phyloP scores from a whole-genome alignment of 2,888 invertebrate species.

The Pheosia tremula region DNA sequence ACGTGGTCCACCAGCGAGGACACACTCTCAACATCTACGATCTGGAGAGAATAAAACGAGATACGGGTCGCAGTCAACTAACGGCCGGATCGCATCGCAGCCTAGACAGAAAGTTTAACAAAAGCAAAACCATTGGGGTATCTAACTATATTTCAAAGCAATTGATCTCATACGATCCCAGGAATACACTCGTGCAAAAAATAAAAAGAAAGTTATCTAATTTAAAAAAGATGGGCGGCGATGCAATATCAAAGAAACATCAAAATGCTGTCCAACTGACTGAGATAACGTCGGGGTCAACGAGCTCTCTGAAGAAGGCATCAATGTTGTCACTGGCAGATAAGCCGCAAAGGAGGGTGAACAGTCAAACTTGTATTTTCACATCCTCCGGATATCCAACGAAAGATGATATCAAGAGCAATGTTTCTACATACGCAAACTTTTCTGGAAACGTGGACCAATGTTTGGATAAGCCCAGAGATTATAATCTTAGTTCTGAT shows the following conservation, averaged over 20 bases:
- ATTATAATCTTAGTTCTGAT: slow-evolving; percentile 61
- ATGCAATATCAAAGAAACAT: slow-evolving; percentile 76
- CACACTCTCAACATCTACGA: slow-evolving; percentile 78
- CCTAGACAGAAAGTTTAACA: slow-evolving; percentile 76
- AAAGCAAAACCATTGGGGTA: slow-evolving; percentile 76
- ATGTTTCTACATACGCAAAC: slow-evolving; percentile 73
- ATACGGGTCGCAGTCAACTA: slow-evolving; percentile 65
- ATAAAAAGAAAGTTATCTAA: slow-evolving; percentile 80
- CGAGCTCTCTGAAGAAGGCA: slow-evolving; percentile 74
- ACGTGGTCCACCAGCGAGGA: slow-evolving; percentile 64
- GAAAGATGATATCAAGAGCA: slow-evolving; percentile 71
- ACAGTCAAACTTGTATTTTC: slow-evolving; percentile 77
- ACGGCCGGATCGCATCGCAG: slow-evolving; percentile 74
- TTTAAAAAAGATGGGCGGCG: slow-evolving; percentile 79
- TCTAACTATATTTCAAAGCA: slow-evolving; percentile 81
- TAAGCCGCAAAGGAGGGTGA: slow-evolving; percentile 72
- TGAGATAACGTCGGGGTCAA: slow-evolving; percentile 77
- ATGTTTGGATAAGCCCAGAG: slow-evolving; percentile 76
- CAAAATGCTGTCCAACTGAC: slow-evolving; percentile 78
- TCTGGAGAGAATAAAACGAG: slow-evolving; percentile 74
- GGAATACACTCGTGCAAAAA: slow-evolving; percentile 78
- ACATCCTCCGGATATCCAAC: slow-evolving; percentile 66
- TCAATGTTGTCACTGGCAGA: slow-evolving; percentile 78
- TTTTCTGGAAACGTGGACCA: slow-evolving; percentile 81
- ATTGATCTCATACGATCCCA: slow-evolving; percentile 78